A percentile compares a stretch with the other conserved stretches of the same genome.
Evolutionary conservation across 2,113 vertebrate genomes (phyloP).

Genomic region (Mormoops blainvillei): DNA sequence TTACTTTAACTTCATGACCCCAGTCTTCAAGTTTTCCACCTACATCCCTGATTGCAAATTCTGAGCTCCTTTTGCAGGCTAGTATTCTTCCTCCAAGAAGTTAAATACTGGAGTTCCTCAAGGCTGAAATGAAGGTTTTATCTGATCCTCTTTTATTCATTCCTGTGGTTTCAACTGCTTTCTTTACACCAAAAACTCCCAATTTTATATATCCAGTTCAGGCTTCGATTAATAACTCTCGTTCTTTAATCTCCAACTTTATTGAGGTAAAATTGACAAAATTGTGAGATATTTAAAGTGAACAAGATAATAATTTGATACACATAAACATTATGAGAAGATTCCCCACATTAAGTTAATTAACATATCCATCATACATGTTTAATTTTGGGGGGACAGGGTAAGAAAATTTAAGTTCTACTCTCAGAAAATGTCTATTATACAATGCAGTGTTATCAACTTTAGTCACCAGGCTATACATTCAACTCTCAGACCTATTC

Average conservation of each 20-base stretch:
- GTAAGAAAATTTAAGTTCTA: neutral
- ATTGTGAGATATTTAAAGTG: neutral
- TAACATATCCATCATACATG: neutral
- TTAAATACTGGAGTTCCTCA: neutral
- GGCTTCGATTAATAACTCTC: neutral
- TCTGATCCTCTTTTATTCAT: neutral
- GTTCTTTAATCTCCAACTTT: neutral
- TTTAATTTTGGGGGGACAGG: neutral
- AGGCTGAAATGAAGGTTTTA: neutral
- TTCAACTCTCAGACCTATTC: neutral
- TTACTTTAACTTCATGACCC: neutral
- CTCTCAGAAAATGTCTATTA: neutral
- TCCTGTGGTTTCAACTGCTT: neutral
- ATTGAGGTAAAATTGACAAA: neutral
- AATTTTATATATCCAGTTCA: neutral
- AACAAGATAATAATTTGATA: neutral
- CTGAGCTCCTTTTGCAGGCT: neutral
- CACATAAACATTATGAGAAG: neutral
- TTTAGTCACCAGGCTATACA: neutral
- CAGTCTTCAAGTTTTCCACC: neutral
- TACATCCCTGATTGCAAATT: neutral
- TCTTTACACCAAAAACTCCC: neutral
- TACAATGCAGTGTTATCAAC: neutral
- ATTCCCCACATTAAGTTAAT: neutral
- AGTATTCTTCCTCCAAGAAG: neutral